Conservation (phyloP, 2,797 vertebrate species). For the Acanthis flammea region DNA sequence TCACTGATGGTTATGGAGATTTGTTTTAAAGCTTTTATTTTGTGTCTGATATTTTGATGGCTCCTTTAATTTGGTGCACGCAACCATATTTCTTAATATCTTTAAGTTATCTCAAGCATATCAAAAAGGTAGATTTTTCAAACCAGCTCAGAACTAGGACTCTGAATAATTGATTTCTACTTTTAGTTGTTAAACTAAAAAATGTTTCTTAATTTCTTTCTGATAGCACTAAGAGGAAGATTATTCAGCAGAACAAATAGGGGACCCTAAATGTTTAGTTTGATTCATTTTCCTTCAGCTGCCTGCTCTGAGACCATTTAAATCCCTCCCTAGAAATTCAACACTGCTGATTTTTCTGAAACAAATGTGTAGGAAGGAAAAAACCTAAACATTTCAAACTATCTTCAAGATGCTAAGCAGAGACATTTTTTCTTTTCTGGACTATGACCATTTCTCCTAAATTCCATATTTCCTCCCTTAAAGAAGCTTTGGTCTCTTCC, state of each 20-base stretch:
- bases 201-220: slow-evolving; percentile 36
- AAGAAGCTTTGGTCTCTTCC: not conserved
- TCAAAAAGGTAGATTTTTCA: slow-evolving; percentile 42
- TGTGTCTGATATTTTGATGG: not conserved
- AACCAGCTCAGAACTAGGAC: not conserved
- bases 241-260: slow-evolving; percentile 39
- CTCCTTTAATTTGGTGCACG: not conserved
- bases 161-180: slow-evolving; percentile 32
- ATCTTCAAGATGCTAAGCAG: not conserved
- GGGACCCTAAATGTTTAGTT: not conserved
- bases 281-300: slow-evolving; percentile 32
- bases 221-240: not conserved
- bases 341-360: not conserved
- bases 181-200: slow-evolving; percentile 15
- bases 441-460: not conserved
- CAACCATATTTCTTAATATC: slow-evolving; percentile 4
- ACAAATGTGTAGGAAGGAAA: not conserved
- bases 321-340: not conserved
- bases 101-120: slow-evolving; percentile 19
- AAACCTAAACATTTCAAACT: not conserved
- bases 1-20: slow-evolving; percentile 15
- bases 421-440: not conserved
- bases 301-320: not conserved
- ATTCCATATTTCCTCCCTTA: not conserved
- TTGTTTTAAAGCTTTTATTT: slow-evolving; percentile 23